phyloP scores from a whole-genome alignment of 2,797 vertebrate species.

The Sebastes cheni region DNA sequence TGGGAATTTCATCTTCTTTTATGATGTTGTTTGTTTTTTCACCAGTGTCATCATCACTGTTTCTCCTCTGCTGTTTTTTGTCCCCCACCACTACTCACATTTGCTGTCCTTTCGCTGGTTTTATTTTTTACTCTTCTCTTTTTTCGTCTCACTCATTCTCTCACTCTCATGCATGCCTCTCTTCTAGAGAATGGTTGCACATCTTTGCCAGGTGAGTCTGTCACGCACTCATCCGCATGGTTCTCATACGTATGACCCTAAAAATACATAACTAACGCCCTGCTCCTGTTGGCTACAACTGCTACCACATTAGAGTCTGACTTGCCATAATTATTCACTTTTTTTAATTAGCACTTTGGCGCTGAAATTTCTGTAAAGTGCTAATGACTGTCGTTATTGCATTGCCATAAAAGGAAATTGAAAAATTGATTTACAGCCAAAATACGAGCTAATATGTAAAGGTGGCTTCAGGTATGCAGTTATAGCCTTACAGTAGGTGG shows the following conservation, averaged over 20 bases:
- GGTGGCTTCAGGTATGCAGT: constrained; percentile 40
- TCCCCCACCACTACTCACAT: constrained; percentile 36
- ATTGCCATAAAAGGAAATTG: background rate
- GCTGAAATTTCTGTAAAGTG: background rate
- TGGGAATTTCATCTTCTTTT: constrained; percentile 25
- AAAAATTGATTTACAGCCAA: background rate
- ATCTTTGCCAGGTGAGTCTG: constrained; percentile 99
- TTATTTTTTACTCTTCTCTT: constrained; percentile 69
- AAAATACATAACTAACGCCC: constrained; percentile 3
- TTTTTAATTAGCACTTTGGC: background rate
- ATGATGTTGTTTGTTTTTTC: constrained; percentile 47
- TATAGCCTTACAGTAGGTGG: constrained; percentile 44
- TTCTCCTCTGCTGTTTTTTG: constrained; percentile 63
- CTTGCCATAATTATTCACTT: background rate
- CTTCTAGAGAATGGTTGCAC: constrained; percentile 98
- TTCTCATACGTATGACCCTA: constrained; percentile 37
- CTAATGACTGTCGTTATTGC: background rate
- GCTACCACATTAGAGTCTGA: constrained; percentile 15
- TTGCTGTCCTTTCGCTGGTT: constrained; percentile 62
- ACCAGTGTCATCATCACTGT: constrained; percentile 37
- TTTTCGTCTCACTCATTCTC: constrained; percentile 91
- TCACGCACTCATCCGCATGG: constrained; percentile 78
- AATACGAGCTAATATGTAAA: background rate
- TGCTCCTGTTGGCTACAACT: constrained; percentile 56
- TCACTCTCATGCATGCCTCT: constrained; percentile 96